Evolutionary conservation across 2,113 vertebrate genomes (phyloP).

Genomic region (Chaetorhynchus papuensis): DNA sequence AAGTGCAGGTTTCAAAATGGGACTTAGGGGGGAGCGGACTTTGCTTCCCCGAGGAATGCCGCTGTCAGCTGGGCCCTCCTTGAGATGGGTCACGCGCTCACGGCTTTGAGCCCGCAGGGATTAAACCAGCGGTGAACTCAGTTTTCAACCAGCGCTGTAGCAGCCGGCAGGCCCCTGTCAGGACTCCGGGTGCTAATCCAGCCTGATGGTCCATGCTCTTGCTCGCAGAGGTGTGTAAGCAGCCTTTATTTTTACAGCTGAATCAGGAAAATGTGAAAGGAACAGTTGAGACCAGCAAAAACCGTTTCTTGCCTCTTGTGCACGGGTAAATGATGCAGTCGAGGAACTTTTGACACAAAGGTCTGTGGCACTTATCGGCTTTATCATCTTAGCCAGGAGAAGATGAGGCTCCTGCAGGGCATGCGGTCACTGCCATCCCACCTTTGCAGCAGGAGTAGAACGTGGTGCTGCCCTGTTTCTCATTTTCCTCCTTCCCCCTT

Average conservation of each 20-base stretch:
- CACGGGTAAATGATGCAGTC: neutral
- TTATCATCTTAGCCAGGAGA: neutral
- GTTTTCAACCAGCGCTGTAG: neutral
- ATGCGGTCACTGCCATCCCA: fast-evolving
- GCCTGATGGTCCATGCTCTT: neutral
- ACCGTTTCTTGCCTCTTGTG: neutral
- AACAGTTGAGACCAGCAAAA: neutral
- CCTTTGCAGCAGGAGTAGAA: neutral
- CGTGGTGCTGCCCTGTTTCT: neutral
- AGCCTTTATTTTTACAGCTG: neutral
- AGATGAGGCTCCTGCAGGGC: neutral
- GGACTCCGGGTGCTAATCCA: neutral
- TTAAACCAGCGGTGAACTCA: neutral
- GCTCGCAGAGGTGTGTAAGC: neutral
- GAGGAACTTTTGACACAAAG: neutral
- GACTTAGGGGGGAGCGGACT: neutral
- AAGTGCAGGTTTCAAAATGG: conserved; percentile 34
- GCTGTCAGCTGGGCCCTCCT: neutral
- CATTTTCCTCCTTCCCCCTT: neutral
- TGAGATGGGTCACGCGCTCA: neutral
- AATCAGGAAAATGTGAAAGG: neutral
- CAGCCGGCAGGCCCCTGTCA: neutral
- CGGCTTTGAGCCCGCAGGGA: neutral
- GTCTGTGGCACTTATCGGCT: neutral
- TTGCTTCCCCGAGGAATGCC: conserved; percentile 2